Evolutionary conservation across 2,888 invertebrate species (phyloP).

Genomic region (Pogonocherus hispidulus): DNA sequence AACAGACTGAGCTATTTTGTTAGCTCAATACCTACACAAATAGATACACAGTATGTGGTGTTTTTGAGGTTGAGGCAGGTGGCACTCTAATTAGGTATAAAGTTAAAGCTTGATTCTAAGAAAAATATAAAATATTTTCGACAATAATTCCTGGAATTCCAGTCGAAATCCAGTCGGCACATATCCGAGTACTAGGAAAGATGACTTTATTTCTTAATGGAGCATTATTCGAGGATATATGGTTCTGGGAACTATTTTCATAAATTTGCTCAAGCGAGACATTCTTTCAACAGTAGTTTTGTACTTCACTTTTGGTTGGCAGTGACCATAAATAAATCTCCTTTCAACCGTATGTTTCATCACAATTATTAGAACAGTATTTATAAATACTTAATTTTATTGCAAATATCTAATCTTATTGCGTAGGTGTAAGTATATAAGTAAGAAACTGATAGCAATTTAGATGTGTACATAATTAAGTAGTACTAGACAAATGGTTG

Average conservation of each 20-base stretch:
- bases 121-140: neutral
- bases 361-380: no score
- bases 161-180: neutral
- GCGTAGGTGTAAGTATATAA: no score
- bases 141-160: neutral
- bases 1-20: no score
- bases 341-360: neutral
- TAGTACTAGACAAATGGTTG: no score
- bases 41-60: no score
- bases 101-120: no score
- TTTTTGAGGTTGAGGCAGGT: no score
- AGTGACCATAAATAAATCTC: neutral
- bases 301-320: neutral
- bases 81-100: no score
- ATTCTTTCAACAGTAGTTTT: neutral
- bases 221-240: slow-evolving; percentile 2
- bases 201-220: slow-evolving; percentile 1
- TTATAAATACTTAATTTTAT: neutral
- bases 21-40: no score
- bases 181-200: neutral
- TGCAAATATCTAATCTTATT: no score
- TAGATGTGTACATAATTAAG: no score
- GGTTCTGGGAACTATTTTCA: slow-evolving; percentile 6
- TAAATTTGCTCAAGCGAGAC: neutral
- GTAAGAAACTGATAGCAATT: no score